A percentile compares a stretch with the other conserved stretches of the same genome.
Conservation (phyloP, 2,888 invertebrate species). For the Automeris io region DNA sequence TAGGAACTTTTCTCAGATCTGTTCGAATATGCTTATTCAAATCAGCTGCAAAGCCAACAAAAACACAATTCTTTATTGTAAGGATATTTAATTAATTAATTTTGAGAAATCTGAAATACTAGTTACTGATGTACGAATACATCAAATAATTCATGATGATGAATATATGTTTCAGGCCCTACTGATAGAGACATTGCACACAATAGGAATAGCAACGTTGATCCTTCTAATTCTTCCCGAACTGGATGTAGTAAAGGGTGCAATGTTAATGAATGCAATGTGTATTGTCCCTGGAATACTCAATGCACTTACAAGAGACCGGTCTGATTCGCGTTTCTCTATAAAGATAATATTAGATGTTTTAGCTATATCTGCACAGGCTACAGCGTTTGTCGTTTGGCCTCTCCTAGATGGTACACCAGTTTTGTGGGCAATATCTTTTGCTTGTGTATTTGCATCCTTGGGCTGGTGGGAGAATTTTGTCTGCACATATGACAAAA, state of each 20-base stretch:
- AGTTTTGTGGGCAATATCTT: constrained; percentile 78
- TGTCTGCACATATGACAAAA: constrained; percentile 57
- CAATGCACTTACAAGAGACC: constrained; percentile 73
- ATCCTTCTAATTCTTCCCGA: constrained; percentile 86
- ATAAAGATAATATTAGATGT: constrained; percentile 72
- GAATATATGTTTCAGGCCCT: constrained; percentile 57
- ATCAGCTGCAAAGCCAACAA: constrained; percentile 76
- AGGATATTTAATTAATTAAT: constrained; percentile 21
- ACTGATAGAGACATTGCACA: constrained; percentile 86
- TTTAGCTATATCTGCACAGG: constrained; percentile 79
- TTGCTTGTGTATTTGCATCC: constrained; percentile 82
- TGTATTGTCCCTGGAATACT: constrained; percentile 88
- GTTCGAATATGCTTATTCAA: constrained; percentile 85
- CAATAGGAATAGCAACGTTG: constrained; percentile 85
- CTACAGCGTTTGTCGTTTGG: constrained; percentile 82
- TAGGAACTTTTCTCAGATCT: constrained; percentile 83
- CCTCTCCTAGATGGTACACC: constrained; percentile 73
- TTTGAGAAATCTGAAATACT: constrained; percentile 8
- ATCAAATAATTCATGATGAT: not conserved
- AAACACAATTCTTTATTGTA: constrained; percentile 76
- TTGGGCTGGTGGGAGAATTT: constrained; percentile 92
- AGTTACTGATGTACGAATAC: too few relatives aligned
- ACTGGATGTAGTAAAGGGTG: constrained; percentile 87
- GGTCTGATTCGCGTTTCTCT: constrained; percentile 41
- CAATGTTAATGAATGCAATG: constrained; percentile 90